phyloP scores from a whole-genome alignment of 2,888 invertebrate species.

The Macroteleia sp. region DNA sequence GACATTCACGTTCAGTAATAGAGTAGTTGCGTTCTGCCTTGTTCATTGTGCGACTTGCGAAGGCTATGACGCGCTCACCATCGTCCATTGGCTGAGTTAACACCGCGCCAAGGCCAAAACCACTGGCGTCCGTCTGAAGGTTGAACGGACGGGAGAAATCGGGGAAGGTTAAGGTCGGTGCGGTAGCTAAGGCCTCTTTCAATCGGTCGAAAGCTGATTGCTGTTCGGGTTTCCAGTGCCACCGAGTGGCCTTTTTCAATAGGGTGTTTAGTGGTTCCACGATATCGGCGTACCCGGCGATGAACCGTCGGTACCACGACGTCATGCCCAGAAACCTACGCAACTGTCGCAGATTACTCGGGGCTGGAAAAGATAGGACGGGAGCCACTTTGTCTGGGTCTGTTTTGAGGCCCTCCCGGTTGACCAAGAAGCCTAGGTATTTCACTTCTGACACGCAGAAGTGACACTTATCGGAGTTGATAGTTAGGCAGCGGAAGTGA shows the following conservation, averaged over 20 bases:
- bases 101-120: too few relatives aligned
- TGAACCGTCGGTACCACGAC: neutral
- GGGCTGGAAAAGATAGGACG: neutral
- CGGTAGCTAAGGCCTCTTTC: too few relatives aligned
- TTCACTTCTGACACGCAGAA: neutral
- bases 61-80: neutral
- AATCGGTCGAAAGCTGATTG: too few relatives aligned
- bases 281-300: too few relatives aligned
- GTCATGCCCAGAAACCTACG: neutral
- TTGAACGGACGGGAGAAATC: too few relatives aligned
- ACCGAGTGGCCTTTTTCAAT: too few relatives aligned
- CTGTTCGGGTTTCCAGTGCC: too few relatives aligned
- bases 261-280: too few relatives aligned
- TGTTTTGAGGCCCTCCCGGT: neutral
- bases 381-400: neutral
- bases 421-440: neutral
- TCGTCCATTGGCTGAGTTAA: neutral
- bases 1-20: too few relatives aligned
- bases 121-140: conserved; percentile 2
- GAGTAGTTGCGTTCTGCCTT: neutral
- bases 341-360: neutral
- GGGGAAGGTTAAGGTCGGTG: too few relatives aligned
- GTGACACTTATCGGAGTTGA: neutral
- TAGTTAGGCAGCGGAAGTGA: too few relatives aligned
- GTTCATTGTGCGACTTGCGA: neutral